Evolutionary conservation across 2,888 invertebrate species (phyloP).

Genomic region (Ophion ventricosus): DNA sequence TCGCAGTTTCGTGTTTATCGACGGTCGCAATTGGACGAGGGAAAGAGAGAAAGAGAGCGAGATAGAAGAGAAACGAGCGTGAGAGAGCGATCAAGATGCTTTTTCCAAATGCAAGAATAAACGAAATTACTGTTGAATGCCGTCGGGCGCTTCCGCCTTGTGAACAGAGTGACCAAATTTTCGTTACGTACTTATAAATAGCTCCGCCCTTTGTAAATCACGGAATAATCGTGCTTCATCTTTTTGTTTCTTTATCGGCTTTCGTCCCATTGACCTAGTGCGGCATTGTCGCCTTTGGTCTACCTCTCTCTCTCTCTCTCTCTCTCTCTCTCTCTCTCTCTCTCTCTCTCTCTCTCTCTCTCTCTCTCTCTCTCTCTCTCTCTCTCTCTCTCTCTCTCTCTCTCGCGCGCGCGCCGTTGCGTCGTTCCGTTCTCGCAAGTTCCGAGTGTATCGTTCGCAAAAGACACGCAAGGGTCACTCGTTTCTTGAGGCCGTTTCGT

Average conservation of each 20-base stretch:
- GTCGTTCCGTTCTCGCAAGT: not conserved
- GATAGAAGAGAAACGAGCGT: not conserved
- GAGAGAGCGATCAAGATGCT: not conserved
- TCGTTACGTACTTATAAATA: not conserved
- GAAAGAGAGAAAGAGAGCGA: not conserved
- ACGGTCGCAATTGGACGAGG: not conserved
- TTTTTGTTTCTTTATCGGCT: not conserved
- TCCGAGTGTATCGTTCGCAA: not conserved
- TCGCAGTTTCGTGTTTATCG: not conserved
- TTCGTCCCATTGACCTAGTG: not conserved
- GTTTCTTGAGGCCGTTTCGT: slow-evolving; percentile 46
- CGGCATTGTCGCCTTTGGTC: not conserved
- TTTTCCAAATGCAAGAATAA: not conserved
- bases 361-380: not conserved
- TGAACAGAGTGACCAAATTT: not conserved
- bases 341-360: too few relatives aligned
- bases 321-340: not conserved
- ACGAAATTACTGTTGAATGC: not conserved
- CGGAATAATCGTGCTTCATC: not conserved
- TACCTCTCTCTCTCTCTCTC: too few relatives aligned
- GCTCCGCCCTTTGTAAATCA: not conserved
- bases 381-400: not conserved
- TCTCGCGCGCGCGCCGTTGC: not conserved
- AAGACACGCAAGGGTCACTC: slow-evolving; percentile 52
- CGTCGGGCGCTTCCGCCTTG: not conserved